Evolutionary conservation across 2,888 invertebrate genomes (phyloP).

Genomic region (Hedya salicella): DNA sequence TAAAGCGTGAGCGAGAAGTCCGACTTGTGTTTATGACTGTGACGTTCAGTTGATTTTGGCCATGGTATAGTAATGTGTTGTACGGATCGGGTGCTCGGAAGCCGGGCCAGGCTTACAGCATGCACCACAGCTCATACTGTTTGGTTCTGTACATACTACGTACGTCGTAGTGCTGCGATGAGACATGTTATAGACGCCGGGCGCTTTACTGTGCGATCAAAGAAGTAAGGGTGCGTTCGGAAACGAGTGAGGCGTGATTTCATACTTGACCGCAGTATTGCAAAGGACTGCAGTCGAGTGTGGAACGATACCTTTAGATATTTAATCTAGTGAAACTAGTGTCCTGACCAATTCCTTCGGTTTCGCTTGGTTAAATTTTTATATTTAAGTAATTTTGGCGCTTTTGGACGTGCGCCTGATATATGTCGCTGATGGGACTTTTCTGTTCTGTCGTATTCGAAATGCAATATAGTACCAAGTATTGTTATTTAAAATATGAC

Average conservation of each 20-base stretch:
- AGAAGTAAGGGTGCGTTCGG: background rate
- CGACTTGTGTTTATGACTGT: too few species aligned
- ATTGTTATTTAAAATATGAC: background rate
- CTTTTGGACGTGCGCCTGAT: too few species aligned
- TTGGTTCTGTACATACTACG: constrained; percentile 65
- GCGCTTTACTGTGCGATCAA: constrained; percentile 19
- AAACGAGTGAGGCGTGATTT: background rate
- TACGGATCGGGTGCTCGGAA: background rate
- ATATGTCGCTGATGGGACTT: too few species aligned
- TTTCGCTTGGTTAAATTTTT: too few species aligned
- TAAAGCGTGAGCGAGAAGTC: too few species aligned
- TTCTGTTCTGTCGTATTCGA: too few species aligned
- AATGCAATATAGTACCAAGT: background rate
- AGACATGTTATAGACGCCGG: constrained; percentile 46
- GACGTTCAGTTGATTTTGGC: too few species aligned
- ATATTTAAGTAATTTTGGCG: too few species aligned
- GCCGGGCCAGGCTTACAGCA: constrained; percentile 56
- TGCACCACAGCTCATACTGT: constrained; percentile 64
- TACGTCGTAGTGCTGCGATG: constrained; percentile 55
- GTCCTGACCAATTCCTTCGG: too few species aligned
- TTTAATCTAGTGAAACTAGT: background rate
- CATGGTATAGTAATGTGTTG: background rate
- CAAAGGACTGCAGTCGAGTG: background rate
- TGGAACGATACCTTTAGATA: background rate
- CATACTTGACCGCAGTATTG: background rate